These are phyloP conservation scores for Palaemon carinicauda DNA, from an alignment of 1,140 invertebrate species.

Conservation along the genomic window DNA sequence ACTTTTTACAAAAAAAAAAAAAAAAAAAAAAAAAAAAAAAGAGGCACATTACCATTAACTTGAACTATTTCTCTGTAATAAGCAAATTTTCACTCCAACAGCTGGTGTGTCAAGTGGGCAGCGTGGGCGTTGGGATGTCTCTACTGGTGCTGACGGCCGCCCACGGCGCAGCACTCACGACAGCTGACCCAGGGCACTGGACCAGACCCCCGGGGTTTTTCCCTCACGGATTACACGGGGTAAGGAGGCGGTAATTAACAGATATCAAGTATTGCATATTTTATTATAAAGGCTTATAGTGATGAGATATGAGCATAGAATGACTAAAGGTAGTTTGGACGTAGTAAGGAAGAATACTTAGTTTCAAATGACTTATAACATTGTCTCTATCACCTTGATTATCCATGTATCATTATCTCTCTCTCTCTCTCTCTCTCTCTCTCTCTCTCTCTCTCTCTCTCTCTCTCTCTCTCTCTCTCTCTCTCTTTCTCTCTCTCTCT, in stretches of 20 bases:
- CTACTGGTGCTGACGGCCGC: constrained; percentile 30
- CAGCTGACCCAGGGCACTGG: constrained; percentile 36
- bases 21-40: too few relatives aligned
- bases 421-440: background rate
- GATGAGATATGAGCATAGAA: too few relatives aligned
- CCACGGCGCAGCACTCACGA: constrained; percentile 11
- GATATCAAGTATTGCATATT: too few relatives aligned
- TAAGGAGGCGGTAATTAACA: background rate
- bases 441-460: background rate
- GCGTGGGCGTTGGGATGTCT: constrained; percentile 26
- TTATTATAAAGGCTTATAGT: too few relatives aligned
- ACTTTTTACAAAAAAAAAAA: too few relatives aligned
- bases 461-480: background rate
- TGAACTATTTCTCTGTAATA: background rate
- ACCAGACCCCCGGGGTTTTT: constrained; percentile 6
- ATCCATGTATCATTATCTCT: background rate
- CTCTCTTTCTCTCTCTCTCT: background rate
- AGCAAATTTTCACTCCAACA: background rate
- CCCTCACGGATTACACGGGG: constrained; percentile 29
- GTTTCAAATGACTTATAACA: background rate
- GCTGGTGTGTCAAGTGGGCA: constrained; percentile 30
- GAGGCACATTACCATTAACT: background rate
- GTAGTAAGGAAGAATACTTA: background rate
- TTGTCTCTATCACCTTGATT: background rate
- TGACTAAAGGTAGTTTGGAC: background rate